Evolutionary conservation across 2,888 invertebrate species (phyloP).

Genomic region (Bhutanitis thaidina): DNA sequence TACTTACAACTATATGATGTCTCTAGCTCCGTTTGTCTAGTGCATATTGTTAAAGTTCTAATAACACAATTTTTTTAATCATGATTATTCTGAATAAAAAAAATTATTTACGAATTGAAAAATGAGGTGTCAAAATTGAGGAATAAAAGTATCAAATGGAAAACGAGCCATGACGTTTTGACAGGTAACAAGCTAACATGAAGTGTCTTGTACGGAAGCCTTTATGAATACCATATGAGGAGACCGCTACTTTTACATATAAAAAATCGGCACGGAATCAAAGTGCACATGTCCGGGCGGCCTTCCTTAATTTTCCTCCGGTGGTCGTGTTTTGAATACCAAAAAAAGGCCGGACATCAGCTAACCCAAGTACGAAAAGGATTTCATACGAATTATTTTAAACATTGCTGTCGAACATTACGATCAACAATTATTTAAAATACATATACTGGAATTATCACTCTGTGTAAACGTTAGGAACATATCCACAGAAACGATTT

Average conservation of each 20-base stretch:
- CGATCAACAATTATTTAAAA: constrained; percentile 31
- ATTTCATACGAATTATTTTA: constrained; percentile 54
- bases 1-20: too few species aligned
- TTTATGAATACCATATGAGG: constrained; percentile 69
- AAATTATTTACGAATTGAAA: too few species aligned
- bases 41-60: too few species aligned
- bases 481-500: constrained; percentile 50
- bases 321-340: constrained; percentile 58
- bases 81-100: too few species aligned
- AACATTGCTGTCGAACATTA: constrained; percentile 22
- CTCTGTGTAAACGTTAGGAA: constrained; percentile 29
- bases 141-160: constrained; percentile 4
- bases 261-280: constrained; percentile 66
- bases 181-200: constrained; percentile 42
- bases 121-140: too few species aligned
- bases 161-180: constrained; percentile 31
- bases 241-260: constrained; percentile 54
- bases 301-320: constrained; percentile 71
- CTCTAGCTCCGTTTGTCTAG: too few species aligned
- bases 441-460: constrained; percentile 38
- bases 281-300: constrained; percentile 65
- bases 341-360: constrained; percentile 58
- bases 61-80: too few species aligned
- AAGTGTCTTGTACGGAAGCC: constrained; percentile 45
- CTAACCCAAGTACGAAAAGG: constrained; percentile 43